Conservation (phyloP, 2,113 vertebrate species). For the Petaurus breviceps region DNA sequence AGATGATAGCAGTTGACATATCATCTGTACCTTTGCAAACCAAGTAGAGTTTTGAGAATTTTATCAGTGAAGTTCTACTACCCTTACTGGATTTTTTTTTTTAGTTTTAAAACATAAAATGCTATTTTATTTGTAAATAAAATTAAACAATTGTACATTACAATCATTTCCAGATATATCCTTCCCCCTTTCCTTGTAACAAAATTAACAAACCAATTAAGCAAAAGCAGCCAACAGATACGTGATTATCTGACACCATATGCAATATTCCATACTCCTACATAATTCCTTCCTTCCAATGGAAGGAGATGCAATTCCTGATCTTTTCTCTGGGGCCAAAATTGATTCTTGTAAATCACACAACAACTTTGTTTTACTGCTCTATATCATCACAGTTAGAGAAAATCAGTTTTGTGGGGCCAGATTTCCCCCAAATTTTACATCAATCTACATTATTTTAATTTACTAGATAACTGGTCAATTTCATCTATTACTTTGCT, state of each 20-base stretch:
- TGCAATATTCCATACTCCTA: neutral
- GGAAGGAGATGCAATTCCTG: neutral
- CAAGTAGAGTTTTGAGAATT: neutral
- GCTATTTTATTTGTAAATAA: neutral
- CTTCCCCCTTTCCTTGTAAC: neutral
- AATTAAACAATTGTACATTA: neutral
- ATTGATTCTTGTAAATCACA: neutral
- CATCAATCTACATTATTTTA: constrained; percentile 69
- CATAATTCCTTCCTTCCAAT: neutral
- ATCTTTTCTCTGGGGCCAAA: neutral
- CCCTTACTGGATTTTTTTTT: neutral
- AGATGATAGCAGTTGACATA: neutral
- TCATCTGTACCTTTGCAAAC: constrained; percentile 1
- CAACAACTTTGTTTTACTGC: too few species aligned
- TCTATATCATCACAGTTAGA: neutral
- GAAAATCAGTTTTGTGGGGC: constrained; percentile 18
- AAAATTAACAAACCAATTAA: neutral
- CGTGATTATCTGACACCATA: neutral
- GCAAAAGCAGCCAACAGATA: neutral
- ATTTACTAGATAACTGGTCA: constrained; percentile 63
- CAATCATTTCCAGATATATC: neutral
- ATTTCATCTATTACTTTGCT: constrained; percentile 47
- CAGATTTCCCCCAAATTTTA: constrained; percentile 65
- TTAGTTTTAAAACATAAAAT: neutral
- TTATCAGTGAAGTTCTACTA: constrained; percentile 13